phyloP scores from a whole-genome alignment of 1,140 invertebrate species.

The Drosophila cardini region DNA sequence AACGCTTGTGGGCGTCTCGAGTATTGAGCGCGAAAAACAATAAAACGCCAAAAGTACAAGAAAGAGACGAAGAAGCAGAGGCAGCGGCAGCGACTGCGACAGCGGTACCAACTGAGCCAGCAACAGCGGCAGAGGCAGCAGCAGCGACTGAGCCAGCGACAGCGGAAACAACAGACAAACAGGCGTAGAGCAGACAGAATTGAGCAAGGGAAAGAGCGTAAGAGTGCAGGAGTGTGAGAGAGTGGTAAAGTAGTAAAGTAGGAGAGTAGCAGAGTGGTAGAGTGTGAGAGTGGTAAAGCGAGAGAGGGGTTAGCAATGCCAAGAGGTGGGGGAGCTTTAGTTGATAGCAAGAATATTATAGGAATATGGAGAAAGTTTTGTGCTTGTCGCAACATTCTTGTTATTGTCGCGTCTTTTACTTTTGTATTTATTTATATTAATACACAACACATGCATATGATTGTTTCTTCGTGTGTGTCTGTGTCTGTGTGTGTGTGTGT shows the following conservation, averaged over 20 bases:
- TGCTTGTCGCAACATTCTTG: slow-evolving; percentile 59
- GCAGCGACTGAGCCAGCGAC: slow-evolving; percentile 28
- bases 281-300: slow-evolving; percentile 2
- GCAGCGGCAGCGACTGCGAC: slow-evolving; percentile 20
- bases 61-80: slow-evolving; percentile 11
- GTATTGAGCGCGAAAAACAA: slow-evolving; percentile 74
- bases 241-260: background rate
- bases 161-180: slow-evolving; percentile 57
- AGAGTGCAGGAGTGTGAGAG: background rate
- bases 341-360: slow-evolving; percentile 1
- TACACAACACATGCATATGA: slow-evolving; percentile 44
- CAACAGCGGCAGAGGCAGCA: slow-evolving; percentile 40
- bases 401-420: slow-evolving; percentile 54
- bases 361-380: slow-evolving; percentile 56
- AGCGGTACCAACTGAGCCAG: slow-evolving; percentile 14
- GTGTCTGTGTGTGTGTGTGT: slow-evolving; percentile 42
- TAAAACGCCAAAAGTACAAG: slow-evolving; percentile 56
- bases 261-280: background rate
- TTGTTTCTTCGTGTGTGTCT: slow-evolving; percentile 15
- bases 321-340: background rate
- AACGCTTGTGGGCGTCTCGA: slow-evolving; percentile 59
- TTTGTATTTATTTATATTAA: slow-evolving; percentile 75
- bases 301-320: background rate
- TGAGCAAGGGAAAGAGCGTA: background rate
- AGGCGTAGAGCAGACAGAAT: slow-evolving; percentile 46